Conservation (phyloP, 2,888 invertebrate genomes). For the Cylindroiulus punctatus region DNA sequence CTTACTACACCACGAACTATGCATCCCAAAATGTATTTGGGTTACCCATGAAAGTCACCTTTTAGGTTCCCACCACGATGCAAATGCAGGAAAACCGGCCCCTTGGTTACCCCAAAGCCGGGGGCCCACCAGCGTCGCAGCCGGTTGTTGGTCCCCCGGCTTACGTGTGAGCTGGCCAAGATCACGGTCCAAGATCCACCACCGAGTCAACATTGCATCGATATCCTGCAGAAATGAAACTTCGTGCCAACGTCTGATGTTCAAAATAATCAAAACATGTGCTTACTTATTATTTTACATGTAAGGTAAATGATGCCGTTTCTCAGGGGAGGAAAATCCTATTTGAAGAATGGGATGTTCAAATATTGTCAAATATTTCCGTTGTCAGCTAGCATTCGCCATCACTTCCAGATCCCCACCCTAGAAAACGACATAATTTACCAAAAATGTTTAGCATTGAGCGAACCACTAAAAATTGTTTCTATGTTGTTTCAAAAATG, state of each 20-base stretch:
- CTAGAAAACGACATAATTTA: no score
- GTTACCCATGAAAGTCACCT: neutral
- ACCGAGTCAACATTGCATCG: neutral
- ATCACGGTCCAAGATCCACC: no score
- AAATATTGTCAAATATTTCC: no score
- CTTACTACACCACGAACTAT: neutral
- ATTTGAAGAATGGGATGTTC: no score
- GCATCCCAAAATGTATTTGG: neutral
- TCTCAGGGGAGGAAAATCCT: no score
- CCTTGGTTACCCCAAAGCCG: neutral
- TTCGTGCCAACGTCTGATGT: neutral
- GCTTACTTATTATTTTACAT: no score
- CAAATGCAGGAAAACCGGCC: neutral
- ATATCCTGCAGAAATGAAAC: neutral
- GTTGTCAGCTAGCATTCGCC: no score
- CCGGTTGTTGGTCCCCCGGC: neutral
- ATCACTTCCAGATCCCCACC: no score
- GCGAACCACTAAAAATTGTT: no score
- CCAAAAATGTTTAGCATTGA: no score
- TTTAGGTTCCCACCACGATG: neutral
- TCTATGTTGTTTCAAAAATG: no score
- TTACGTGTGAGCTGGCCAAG: neutral
- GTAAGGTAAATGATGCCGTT: no score
- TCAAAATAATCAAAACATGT: neutral
- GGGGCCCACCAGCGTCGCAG: neutral